Evolutionary conservation across 1,140 invertebrate genomes (phyloP), one percentile per base, ranked within the genome.

Genomic region (Stenopsyche tienmushanensis): DNA sequence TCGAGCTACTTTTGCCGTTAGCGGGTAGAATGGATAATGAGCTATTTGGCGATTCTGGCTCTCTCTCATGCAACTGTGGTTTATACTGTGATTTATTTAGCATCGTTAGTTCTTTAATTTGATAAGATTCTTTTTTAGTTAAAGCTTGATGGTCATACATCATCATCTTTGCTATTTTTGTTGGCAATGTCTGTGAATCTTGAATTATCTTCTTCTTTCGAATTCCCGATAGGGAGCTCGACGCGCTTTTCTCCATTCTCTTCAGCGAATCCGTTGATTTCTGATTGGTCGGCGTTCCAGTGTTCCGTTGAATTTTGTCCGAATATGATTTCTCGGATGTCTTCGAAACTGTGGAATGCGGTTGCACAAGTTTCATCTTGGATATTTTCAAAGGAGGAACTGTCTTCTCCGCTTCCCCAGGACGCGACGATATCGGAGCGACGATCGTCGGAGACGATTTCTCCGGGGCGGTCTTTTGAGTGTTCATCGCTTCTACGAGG

Each of bases 261-360:
- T 26, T 20, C 3, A 24, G 13, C 23, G 2, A 15, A 34, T 10
- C 15, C 23, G 13, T 60, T 60, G 15, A 1, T 21, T 47, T 60
- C 42, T 49, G 57, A n/a, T n/a, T 15, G 42, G 49, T 10, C 42
- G 62, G 45, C 9, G 39, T 60, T 62, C 55, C 67, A 69, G 34
- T 41, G 55, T 65, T 65, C 57, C 18, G 54, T 26, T 15, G 66
- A 55, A n/a, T 62, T n/a, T 49, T 64, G 25, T 52, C 69, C 69
- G 41, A 70, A 70, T 49, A 70, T 66, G 25, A 70, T 70, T 52
- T 70, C 26, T 64, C 49, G 26, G 55, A 70, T 70, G 47, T 66
- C 69, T 24, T 67, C 65, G 52, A 67, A 50, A 42, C 24, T 62
- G 44, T 66, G 69, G 57, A 47, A 18, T 26, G 55, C 13, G 20